Conservation (phyloP, 1,140 invertebrate species). For the Hypsibius dujardini region DNA sequence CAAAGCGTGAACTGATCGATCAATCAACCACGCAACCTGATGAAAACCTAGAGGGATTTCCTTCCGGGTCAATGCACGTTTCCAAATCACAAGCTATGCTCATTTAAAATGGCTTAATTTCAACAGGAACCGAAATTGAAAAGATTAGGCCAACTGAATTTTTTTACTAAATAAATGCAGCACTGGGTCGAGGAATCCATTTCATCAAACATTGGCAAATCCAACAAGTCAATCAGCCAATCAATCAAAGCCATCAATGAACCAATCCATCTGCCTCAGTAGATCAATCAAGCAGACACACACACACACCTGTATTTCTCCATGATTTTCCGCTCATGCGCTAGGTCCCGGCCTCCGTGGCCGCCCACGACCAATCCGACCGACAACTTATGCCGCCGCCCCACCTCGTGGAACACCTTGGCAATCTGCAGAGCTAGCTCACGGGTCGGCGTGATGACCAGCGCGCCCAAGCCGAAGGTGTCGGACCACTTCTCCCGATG, state of each 20-base stretch:
- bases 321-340: conserved; percentile 40
- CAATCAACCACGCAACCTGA: too few relatives aligned
- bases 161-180: background rate
- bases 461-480: conserved; percentile 71
- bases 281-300: background rate
- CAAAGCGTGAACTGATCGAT: too few relatives aligned
- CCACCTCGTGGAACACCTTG: conserved; percentile 73
- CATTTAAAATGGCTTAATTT: too few relatives aligned
- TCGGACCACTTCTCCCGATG: conserved; percentile 69
- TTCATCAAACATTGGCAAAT: background rate
- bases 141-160: too few relatives aligned
- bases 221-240: background rate
- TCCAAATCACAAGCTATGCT: too few relatives aligned
- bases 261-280: background rate
- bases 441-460: conserved; percentile 89
- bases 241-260: background rate
- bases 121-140: too few relatives aligned
- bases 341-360: conserved; percentile 66
- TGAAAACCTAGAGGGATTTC: too few relatives aligned
- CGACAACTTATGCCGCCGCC: conserved; percentile 74
- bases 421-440: conserved; percentile 96
- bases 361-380: conserved; percentile 84
- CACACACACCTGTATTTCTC: background rate
- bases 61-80: too few relatives aligned
- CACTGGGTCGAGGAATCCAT: background rate